phyloP scores from a whole-genome alignment of 2,113 vertebrate species.

The Plecturocebus donacophilus region DNA sequence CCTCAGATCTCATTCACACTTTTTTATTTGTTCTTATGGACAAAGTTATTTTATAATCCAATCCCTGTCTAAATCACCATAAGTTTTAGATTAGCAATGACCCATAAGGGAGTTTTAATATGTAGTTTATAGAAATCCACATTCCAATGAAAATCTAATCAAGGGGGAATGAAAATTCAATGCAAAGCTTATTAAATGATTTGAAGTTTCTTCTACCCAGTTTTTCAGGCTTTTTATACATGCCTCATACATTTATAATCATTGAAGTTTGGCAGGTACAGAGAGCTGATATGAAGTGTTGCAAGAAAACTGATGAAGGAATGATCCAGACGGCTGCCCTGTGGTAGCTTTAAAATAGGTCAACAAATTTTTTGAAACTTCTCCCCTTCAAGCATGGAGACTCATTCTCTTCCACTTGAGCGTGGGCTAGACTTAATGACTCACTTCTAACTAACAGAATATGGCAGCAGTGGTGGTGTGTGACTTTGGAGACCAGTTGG shows the following conservation, averaged over 20 bases:
- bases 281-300: background rate
- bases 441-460: constrained; percentile 25
- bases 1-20: constrained; percentile 20
- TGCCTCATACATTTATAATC: background rate
- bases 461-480: background rate
- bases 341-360: background rate
- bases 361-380: background rate
- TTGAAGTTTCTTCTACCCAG: background rate
- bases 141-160: background rate
- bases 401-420: background rate
- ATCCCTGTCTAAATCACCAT: background rate
- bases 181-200: background rate
- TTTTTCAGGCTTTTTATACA: background rate
- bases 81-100: constrained; percentile 23
- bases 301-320: background rate
- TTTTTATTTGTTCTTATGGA: background rate
- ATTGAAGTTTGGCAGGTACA: background rate
- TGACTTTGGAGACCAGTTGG: background rate
- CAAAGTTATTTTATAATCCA: constrained; percentile 33
- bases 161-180: background rate
- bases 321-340: background rate
- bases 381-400: background rate
- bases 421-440: background rate
- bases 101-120: constrained; percentile 20
- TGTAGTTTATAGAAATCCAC: background rate